Evolutionary conservation across 1,140 invertebrate species (phyloP).

Genomic region (Saccostrea echinata): DNA sequence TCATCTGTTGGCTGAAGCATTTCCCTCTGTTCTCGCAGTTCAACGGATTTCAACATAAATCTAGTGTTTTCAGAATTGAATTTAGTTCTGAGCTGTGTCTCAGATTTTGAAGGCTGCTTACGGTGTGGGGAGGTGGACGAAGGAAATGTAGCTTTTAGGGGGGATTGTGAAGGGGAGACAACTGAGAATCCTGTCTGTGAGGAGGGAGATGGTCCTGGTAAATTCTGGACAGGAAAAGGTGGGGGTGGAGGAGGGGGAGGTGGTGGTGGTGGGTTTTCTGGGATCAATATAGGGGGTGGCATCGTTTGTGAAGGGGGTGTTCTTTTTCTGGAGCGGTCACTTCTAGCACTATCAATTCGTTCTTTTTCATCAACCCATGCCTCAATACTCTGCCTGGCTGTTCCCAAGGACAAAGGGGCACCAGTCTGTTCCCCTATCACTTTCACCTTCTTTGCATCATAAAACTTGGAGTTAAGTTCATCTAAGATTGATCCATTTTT

Average conservation of each 20-base stretch:
- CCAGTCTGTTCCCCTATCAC: conserved; percentile 12
- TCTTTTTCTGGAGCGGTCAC: background rate
- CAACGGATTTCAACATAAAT: conserved; percentile 54
- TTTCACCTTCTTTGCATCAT: conserved; percentile 29
- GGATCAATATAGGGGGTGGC: conserved; percentile 34
- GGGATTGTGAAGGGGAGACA: background rate
- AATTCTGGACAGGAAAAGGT: background rate
- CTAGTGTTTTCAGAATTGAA: background rate
- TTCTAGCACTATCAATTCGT: background rate
- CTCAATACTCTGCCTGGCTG: conserved; percentile 45
- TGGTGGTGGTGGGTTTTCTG: conserved; percentile 45
- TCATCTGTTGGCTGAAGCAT: conserved; percentile 59
- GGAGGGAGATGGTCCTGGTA: background rate
- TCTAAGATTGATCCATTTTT: conserved; percentile 11
- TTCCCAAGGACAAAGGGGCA: conserved; percentile 4
- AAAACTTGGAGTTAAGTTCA: conserved; percentile 3
- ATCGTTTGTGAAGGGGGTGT: conserved; percentile 9
- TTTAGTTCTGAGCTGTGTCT: background rate
- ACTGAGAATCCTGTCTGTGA: conserved; percentile 1
- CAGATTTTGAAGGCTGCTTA: background rate
- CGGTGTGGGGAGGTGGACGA: background rate
- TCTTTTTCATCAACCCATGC: conserved; percentile 42
- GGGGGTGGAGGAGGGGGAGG: conserved; percentile 59
- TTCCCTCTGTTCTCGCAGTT: conserved; percentile 62
- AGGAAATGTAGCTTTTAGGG: background rate